These are phyloP conservation scores for Pristis pectinata DNA, from an alignment of 2,797 vertebrate genomes.

Conservation along the genomic window DNA sequence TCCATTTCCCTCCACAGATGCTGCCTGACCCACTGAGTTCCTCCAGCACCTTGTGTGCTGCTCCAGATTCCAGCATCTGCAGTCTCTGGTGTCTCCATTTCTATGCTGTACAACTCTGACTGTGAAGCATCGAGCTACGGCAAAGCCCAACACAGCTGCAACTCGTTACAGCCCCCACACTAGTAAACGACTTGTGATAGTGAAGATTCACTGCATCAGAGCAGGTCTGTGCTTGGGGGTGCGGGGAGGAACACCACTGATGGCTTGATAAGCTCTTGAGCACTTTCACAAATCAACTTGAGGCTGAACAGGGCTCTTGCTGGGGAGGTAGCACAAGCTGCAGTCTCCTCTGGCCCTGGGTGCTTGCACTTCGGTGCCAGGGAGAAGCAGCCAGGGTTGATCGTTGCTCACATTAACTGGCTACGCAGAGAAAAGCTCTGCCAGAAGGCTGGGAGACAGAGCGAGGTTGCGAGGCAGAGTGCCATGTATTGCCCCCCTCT, in stretches of 20 bases:
- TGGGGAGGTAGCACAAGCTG: not conserved
- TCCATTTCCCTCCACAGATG: too few species aligned
- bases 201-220: not conserved
- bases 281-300: not conserved
- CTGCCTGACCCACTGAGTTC: too few species aligned
- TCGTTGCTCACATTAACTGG: not conserved
- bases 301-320: not conserved
- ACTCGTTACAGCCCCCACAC: not conserved
- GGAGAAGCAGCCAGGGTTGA: not conserved
- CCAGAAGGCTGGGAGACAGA: too few species aligned
- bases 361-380: not conserved
- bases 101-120: not conserved
- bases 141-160: not conserved
- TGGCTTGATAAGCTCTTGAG: not conserved
- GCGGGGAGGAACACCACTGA: too few species aligned
- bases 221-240: not conserved
- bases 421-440: not conserved
- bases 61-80: too few species aligned
- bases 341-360: not conserved
- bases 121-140: not conserved
- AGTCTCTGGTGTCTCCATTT: too few species aligned
- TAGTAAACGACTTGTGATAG: not conserved
- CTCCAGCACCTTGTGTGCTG: too few species aligned
- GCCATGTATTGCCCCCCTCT: too few species aligned
- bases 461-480: too few species aligned